A percentile compares a stretch with the other conserved stretches of the same genome.
Conservation (phyloP, 2,888 invertebrate species). For the Dicycla oo region DNA sequence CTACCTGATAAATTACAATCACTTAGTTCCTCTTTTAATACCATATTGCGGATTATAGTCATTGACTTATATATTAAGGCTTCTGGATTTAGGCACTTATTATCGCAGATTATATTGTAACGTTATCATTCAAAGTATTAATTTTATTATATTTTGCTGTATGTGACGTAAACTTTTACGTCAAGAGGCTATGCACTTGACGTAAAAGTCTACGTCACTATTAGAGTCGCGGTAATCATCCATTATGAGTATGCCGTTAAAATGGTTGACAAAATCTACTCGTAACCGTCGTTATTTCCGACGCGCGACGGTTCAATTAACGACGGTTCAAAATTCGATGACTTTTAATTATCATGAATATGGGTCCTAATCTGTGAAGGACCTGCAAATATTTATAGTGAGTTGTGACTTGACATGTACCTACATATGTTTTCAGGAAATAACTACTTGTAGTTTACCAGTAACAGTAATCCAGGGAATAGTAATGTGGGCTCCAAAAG, state of each 20-base stretch:
- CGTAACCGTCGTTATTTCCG: too few species aligned
- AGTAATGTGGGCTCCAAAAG: constrained; percentile 70
- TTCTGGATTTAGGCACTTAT: neutral
- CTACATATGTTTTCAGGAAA: too few species aligned
- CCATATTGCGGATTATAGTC: constrained; percentile 20
- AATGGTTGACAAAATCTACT: too few species aligned
- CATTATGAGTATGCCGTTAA: too few species aligned
- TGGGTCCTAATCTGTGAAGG: neutral
- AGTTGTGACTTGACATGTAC: neutral
- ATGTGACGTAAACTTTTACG: neutral
- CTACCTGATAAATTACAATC: constrained; percentile 66
- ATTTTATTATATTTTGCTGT: neutral
- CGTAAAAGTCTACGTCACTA: too few species aligned
- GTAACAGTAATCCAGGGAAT: constrained; percentile 73
- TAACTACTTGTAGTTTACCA: constrained; percentile 61
- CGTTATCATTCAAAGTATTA: constrained; percentile 1
- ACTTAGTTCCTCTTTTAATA: constrained; percentile 7
- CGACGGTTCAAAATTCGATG: neutral
- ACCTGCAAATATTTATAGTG: neutral
- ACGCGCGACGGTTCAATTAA: too few species aligned
- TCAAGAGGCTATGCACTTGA: neutral
- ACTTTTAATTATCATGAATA: neutral
- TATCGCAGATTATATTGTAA: constrained; percentile 8
- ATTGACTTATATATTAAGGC: too few species aligned
- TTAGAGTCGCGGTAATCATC: neutral